Percentiles rank a stretch among this genome's conserved stretches.
These are phyloP conservation scores for Siphamia tubifer DNA, from an alignment of 2,113 vertebrate species.

Conservation along the genomic window DNA sequence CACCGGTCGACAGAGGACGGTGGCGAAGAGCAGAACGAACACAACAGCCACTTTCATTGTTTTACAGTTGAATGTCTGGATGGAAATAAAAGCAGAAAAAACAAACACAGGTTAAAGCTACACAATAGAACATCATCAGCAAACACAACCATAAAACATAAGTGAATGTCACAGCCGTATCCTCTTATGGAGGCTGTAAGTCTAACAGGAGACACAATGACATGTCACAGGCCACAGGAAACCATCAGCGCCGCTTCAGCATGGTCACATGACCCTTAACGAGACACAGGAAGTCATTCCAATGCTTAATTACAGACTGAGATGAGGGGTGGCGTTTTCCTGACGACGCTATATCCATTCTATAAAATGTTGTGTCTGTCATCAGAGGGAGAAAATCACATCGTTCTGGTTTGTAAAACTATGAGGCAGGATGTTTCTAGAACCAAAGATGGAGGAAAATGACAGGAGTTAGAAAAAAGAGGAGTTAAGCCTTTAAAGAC, in stretches of 20 bases:
- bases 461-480: not conserved
- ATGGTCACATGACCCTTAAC: slow-evolving; percentile 25
- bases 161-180: not conserved
- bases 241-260: too few species aligned
- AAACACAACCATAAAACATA: too few species aligned
- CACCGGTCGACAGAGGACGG: slow-evolving; percentile 77
- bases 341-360: not conserved
- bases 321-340: not conserved
- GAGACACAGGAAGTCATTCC: slow-evolving; percentile 45
- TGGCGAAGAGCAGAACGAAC: slow-evolving; percentile 77
- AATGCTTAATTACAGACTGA: slow-evolving; percentile 43
- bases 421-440: not conserved
- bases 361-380: slow-evolving; percentile 44
- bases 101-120: not conserved
- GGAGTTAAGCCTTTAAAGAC: too few species aligned
- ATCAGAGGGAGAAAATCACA: slow-evolving; percentile 32
- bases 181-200: slow-evolving; percentile 13
- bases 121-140: not conserved
- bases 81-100: slow-evolving; percentile 13
- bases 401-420: slow-evolving; percentile 6
- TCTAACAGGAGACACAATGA: slow-evolving; percentile 54
- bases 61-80: slow-evolving; percentile 50
- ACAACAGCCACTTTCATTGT: slow-evolving; percentile 78
- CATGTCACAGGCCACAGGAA: too few species aligned
- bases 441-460: slow-evolving; percentile 16